Evolutionary conservation across 2,113 vertebrate genomes (phyloP), one percentile per base, ranked within the genome.

Genomic region (Neolamprologus hecqui): DNA sequence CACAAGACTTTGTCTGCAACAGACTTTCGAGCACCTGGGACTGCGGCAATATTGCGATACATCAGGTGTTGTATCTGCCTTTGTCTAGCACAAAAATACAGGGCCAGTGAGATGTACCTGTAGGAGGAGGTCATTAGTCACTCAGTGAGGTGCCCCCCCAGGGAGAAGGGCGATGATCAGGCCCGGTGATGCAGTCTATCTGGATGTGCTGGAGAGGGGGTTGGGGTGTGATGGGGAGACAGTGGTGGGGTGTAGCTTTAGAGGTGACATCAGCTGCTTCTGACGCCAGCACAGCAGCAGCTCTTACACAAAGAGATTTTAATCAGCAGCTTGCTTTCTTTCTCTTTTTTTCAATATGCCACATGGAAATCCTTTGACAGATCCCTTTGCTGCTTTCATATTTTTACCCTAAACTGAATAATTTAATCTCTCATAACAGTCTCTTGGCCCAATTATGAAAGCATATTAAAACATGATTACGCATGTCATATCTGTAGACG

Each of bases 221-320:
- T 31, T 75, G 73, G 15, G 14, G 84, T 40, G 33, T 73, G 47
- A 17, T 73, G 77, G 51, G 79, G 28, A 9, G 83, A 79, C 5
- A 75, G 53, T 47, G 28, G 82, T 80, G 28, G 54, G 6, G 63
- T 26, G 70, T 11, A 54, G 89, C 85, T 91, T 90, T 87, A 85
- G 82, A 88, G 87, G 83, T 94, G 92, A 90, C 94, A 93, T 94
- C 91, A 93, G 86, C 81, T 53, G 86, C 57, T 82, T 87, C 82
- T 95, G 94, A 96, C 90, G 90, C 57, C 91, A 94, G 90, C 79
- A 60, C 51, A 81, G 86, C 87, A 70, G 37, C 47, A 79, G 86
- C 68, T 80, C 81, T 82, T 58, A 60, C 54, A 77, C 73, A 51
- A 28, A 77, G 45, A 77, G 73, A 77, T 77, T 77, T 51, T 77